Percentiles rank a stretch among this genome's conserved stretches.
Evolutionary conservation across 2,113 vertebrate species (phyloP).

Genomic region (Gavialis gangeticus): DNA sequence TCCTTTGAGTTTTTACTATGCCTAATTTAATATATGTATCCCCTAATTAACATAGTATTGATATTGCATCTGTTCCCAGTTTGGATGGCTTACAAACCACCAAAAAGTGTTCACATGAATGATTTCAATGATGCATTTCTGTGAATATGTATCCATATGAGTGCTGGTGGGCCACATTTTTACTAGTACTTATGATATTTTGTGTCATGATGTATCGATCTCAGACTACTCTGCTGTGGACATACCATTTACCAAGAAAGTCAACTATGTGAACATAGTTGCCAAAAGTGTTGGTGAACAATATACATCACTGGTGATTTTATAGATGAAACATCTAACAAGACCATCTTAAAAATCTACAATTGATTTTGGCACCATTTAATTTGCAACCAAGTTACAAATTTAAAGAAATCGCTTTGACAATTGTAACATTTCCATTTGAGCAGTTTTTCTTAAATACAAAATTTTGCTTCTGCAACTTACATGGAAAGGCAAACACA

Average conservation of each 20-base stretch:
- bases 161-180: not conserved
- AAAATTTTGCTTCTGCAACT: fast-evolving
- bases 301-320: not conserved
- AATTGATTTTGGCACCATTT: not conserved
- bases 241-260: too few relatives aligned
- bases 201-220: not conserved
- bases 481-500: not conserved
- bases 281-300: too few relatives aligned
- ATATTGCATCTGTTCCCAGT: not conserved
- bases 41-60: not conserved
- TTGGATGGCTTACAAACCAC: not conserved
- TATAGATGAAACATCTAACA: not conserved
- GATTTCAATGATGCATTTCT: not conserved
- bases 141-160: not conserved
- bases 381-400: not conserved
- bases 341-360: not conserved
- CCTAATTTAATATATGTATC: not conserved
- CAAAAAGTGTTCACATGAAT: not conserved
- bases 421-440: too few relatives aligned
- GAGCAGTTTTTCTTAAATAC: too few relatives aligned
- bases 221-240: not conserved
- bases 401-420: not conserved
- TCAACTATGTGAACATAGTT: too few relatives aligned
- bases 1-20: not conserved
- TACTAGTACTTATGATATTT: not conserved